These are phyloP conservation scores for Nothocercus julius DNA, from an alignment of 2,113 vertebrate genomes.

Conservation along the genomic window DNA sequence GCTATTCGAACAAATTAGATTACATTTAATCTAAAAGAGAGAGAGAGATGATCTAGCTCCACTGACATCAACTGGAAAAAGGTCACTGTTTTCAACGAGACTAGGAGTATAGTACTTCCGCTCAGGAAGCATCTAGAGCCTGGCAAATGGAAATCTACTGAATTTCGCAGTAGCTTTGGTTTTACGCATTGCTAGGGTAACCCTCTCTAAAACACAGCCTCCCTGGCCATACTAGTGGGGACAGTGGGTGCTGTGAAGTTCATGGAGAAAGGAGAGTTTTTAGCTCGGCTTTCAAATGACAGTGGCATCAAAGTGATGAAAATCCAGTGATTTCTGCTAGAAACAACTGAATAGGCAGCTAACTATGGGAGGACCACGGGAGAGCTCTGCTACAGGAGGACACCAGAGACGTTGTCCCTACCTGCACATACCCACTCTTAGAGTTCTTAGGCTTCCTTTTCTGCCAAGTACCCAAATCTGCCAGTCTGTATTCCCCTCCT, in stretches of 20 bases:
- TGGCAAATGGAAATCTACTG: neutral
- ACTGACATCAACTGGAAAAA: neutral
- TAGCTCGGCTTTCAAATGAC: neutral
- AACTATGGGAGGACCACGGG: neutral
- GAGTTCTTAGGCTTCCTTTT: neutral
- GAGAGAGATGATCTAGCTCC: neutral
- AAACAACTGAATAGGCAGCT: neutral
- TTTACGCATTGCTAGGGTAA: neutral
- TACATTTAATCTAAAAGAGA: neutral
- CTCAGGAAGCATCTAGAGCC: neutral
- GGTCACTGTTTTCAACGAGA: neutral
- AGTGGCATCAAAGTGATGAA: neutral
- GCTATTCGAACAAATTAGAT: neutral
- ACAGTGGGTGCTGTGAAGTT: neutral
- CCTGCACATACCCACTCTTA: neutral
- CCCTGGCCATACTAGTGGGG: neutral
- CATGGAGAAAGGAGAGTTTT: neutral
- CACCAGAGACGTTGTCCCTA: neutral
- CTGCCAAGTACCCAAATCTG: neutral
- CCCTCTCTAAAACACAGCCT: neutral
- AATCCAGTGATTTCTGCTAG: neutral
- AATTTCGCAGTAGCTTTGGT: neutral
- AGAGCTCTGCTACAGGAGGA: neutral
- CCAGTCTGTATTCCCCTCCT: neutral
- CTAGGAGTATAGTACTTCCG: neutral